Percentiles rank a stretch among this genome's conserved stretches.
These are phyloP conservation scores for Alexandromys fortis DNA, from an alignment of 2,113 vertebrate species.

Conservation along the genomic window DNA sequence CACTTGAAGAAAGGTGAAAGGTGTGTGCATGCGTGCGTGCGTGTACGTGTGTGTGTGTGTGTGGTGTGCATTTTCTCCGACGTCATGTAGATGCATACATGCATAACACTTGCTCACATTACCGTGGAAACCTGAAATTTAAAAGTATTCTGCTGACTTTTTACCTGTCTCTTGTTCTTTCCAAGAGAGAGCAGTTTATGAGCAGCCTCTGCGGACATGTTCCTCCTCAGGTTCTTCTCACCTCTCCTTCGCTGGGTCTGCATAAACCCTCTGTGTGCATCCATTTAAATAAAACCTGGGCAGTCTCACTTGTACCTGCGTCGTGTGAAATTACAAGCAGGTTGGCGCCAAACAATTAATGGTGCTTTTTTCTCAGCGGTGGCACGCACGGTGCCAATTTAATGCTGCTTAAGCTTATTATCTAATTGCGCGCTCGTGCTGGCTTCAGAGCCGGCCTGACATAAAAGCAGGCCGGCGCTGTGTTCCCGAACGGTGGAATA, in stretches of 20 bases:
- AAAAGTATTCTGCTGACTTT: neutral
- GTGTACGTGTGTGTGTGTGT: neutral
- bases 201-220: neutral
- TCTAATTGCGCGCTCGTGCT: constrained; percentile 92
- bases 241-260: constrained; percentile 26
- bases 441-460: constrained; percentile 87
- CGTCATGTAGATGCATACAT: neutral
- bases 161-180: neutral
- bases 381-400: constrained; percentile 86
- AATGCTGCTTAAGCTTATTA: constrained; percentile 96
- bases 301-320: constrained; percentile 34
- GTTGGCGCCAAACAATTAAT: constrained; percentile 85
- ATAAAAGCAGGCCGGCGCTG: constrained; percentile 87
- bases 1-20: neutral
- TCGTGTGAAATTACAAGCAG: constrained; percentile 81
- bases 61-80: neutral
- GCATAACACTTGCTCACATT: neutral
- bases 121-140: neutral
- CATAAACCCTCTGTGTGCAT: constrained; percentile 9
- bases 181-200: neutral
- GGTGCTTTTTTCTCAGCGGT: constrained; percentile 79
- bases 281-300: constrained; percentile 64
- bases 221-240: neutral
- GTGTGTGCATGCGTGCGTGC: no score
- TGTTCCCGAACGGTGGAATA: constrained; percentile 87